These are phyloP conservation scores for Arenaria interpres DNA, from an alignment of 2,113 vertebrate genomes.

Conservation along the genomic window DNA sequence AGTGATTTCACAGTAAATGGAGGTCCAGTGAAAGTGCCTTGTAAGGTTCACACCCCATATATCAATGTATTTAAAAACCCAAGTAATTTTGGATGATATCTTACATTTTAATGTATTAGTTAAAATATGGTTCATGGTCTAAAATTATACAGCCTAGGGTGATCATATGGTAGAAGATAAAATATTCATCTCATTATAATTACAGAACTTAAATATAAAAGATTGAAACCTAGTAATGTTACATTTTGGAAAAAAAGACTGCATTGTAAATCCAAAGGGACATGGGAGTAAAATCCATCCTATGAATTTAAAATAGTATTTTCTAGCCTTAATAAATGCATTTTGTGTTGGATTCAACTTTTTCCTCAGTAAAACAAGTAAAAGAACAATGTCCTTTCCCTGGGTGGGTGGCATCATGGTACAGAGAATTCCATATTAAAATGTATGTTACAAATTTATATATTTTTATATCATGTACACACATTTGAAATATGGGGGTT, in stretches of 20 bases:
- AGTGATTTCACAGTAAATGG: not conserved
- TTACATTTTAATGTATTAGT: constrained; percentile 66
- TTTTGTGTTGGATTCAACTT: not conserved
- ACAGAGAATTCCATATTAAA: not conserved
- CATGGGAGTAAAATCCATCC: not conserved
- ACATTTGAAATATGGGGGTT: not conserved
- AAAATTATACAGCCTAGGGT: constrained; percentile 71
- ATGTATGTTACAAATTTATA: not conserved
- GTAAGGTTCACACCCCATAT: constrained; percentile 4
- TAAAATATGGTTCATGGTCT: constrained; percentile 61
- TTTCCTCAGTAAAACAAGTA: not conserved
- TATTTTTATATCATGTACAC: not conserved
- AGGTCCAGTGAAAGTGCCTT: not conserved
- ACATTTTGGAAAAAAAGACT: constrained; percentile 4
- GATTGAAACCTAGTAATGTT: constrained; percentile 7
- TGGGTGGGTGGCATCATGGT: not conserved
- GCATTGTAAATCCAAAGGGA: not conserved
- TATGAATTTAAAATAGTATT: not conserved
- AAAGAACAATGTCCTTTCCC: not conserved
- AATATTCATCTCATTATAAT: constrained; percentile 77
- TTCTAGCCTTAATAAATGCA: not conserved
- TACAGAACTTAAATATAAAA: constrained; percentile 63
- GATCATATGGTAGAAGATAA: constrained; percentile 71
- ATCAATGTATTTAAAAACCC: constrained; percentile 28
- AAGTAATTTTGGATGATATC: constrained; percentile 58